Evolutionary conservation across 1,140 invertebrate species (phyloP).

Genomic region (Galendromus occidentalis): DNA sequence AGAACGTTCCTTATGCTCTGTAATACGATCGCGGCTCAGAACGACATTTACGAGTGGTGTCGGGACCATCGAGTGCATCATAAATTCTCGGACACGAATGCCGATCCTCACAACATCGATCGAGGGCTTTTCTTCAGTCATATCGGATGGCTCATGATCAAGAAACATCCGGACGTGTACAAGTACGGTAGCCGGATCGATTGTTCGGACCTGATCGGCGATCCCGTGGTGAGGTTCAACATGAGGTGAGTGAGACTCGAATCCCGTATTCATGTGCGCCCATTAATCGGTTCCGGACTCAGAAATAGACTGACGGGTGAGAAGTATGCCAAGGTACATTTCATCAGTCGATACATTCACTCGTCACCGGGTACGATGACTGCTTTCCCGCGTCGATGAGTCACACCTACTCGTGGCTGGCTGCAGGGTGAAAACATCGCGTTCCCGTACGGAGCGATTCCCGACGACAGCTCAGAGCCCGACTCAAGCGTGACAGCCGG

Average conservation of each 20-base stretch:
- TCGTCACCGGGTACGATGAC: too few relatives aligned
- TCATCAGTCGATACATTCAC: too few relatives aligned
- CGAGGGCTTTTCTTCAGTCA: constrained; percentile 59
- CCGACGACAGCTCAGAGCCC: too few relatives aligned
- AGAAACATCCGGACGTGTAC: constrained; percentile 49
- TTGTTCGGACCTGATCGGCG: constrained; percentile 54
- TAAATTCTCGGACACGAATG: constrained; percentile 56
- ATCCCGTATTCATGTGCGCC: too few relatives aligned
- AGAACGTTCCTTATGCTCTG: constrained; percentile 10
- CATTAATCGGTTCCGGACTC: too few relatives aligned
- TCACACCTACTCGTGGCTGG: too few relatives aligned
- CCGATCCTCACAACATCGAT: constrained; percentile 58
- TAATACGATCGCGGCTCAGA: constrained; percentile 34
- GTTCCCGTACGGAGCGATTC: too few relatives aligned
- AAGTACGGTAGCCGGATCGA: constrained; percentile 63
- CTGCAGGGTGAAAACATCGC: too few relatives aligned
- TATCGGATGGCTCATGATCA: constrained; percentile 53
- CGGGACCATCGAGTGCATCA: constrained; percentile 59
- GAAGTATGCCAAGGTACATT: too few relatives aligned
- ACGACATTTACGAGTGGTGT: constrained; percentile 76
- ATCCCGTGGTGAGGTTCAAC: constrained; percentile 64
- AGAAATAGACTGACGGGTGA: too few relatives aligned
- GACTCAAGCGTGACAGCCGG: too few relatives aligned
- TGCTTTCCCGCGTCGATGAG: too few relatives aligned
- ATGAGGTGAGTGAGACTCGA: constrained; percentile 31